Percentiles rank a stretch among this genome's conserved stretches.
phyloP scores from a whole-genome alignment of 2,113 vertebrate species.

The Rana temporaria region DNA sequence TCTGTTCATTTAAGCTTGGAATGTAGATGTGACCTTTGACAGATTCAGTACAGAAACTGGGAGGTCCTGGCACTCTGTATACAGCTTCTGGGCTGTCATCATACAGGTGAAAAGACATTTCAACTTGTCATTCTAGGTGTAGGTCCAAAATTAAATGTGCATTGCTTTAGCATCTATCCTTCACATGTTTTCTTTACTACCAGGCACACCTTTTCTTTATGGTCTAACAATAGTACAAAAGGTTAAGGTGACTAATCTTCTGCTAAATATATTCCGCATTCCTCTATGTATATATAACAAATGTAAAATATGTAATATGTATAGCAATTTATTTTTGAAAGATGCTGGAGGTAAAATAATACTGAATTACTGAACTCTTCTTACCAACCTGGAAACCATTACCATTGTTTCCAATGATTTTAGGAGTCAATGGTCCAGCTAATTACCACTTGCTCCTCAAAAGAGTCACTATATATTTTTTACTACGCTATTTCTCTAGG shows the following conservation, averaged over 20 bases:
- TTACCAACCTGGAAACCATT: too few species aligned
- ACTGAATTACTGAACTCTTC: too few species aligned
- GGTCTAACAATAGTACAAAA: conserved; percentile 62
- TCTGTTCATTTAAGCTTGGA: conserved; percentile 6
- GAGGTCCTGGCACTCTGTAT: conserved; percentile 48
- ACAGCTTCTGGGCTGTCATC: background rate
- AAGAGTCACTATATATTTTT: too few species aligned
- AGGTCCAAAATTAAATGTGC: background rate
- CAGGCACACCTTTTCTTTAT: conserved; percentile 66
- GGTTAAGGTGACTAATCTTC: conserved; percentile 64
- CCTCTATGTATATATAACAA: background rate
- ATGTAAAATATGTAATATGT: background rate
- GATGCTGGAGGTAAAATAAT: too few species aligned
- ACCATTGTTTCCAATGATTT: too few species aligned
- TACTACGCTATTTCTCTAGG: too few species aligned
- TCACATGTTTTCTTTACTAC: conserved; percentile 55
- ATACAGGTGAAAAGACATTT: background rate
- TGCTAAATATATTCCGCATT: conserved; percentile 55
- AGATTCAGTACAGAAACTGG: conserved; percentile 6
- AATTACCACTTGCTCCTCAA: too few species aligned
- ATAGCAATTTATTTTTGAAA: too few species aligned
- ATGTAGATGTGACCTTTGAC: conserved; percentile 38
- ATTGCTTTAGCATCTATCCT: conserved; percentile 2
- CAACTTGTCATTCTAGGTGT: background rate
- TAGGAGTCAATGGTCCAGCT: too few species aligned